Percentiles rank a stretch among this genome's conserved stretches.
phyloP scores from a whole-genome alignment of 2,113 vertebrate genomes.

The Urocitellus parryii region DNA sequence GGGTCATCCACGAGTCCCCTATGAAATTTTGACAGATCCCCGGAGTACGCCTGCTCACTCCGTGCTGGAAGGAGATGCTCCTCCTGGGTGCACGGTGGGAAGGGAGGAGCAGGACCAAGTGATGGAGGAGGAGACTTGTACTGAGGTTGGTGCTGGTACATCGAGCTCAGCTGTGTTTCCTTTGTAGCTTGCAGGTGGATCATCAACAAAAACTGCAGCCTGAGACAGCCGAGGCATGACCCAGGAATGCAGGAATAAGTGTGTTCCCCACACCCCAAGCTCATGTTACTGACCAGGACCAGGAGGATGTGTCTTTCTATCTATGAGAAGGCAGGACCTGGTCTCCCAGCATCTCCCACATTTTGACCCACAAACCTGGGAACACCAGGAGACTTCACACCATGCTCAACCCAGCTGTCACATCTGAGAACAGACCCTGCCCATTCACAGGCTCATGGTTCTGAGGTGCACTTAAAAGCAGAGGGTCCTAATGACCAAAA shows the following conservation, averaged over 20 bases:
- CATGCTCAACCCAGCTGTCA: neutral
- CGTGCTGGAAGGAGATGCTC: slow-evolving; percentile 52
- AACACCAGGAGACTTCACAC: neutral
- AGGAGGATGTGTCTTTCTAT: rapidly evolving
- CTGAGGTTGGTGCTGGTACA: slow-evolving; percentile 47
- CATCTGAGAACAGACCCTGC: neutral
- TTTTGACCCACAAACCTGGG: slow-evolving; percentile 13
- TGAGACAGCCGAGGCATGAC: neutral
- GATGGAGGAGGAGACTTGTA: neutral
- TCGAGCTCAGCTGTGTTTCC: neutral
- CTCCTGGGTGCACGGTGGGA: slow-evolving; percentile 12
- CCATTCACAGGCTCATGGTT: rapidly evolving
- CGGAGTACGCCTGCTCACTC: slow-evolving; percentile 84
- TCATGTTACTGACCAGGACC: neutral
- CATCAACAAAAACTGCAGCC: too few species aligned
- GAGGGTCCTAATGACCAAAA: neutral
- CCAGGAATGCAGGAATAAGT: neutral
- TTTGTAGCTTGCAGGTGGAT: neutral
- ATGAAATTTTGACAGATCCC: slow-evolving; percentile 85
- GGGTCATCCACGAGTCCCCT: slow-evolving; percentile 87
- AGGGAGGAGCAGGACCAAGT: neutral
- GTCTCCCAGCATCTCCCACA: neutral
- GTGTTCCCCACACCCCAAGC: neutral
- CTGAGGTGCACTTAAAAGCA: neutral
- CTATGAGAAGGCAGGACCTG: neutral